A percentile compares a stretch with the other conserved stretches of the same genome.
phyloP scores from a whole-genome alignment of 2,797 vertebrate genomes.

The Poliocrania exsul region DNA sequence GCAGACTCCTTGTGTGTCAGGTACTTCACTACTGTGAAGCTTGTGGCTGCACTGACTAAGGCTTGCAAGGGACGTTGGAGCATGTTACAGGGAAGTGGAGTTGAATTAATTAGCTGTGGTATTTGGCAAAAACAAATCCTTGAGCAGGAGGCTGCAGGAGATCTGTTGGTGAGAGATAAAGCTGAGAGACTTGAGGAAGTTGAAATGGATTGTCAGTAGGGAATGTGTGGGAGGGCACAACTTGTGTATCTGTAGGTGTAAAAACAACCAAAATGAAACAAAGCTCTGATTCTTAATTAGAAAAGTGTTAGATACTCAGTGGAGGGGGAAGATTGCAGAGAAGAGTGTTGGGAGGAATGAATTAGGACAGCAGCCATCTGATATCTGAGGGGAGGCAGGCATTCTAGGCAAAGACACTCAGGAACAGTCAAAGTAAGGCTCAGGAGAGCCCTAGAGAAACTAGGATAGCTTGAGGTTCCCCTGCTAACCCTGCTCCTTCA shows the following conservation, averaged over 20 bases:
- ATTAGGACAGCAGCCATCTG: background rate
- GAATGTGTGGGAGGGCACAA: background rate
- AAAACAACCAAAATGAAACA: background rate
- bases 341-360: background rate
- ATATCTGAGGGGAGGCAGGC: background rate
- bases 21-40: accelerated
- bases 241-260: background rate
- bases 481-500: background rate
- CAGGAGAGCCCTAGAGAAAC: background rate
- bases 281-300: background rate
- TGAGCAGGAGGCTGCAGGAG: background rate
- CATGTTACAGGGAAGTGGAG: background rate
- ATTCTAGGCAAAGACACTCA: background rate
- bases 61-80: background rate
- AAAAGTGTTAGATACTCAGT: background rate
- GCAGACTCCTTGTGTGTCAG: accelerated
- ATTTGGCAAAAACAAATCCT: background rate
- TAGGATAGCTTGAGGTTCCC: background rate
- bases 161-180: background rate
- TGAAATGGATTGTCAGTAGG: background rate
- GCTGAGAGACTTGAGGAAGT: background rate
- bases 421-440: background rate
- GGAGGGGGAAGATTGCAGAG: background rate
- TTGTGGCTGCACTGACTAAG: accelerated
- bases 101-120: background rate